Evolutionary conservation across 2,113 vertebrate species (phyloP), one percentile per base, ranked within the genome.

Genomic region (Felis catus): DNA sequence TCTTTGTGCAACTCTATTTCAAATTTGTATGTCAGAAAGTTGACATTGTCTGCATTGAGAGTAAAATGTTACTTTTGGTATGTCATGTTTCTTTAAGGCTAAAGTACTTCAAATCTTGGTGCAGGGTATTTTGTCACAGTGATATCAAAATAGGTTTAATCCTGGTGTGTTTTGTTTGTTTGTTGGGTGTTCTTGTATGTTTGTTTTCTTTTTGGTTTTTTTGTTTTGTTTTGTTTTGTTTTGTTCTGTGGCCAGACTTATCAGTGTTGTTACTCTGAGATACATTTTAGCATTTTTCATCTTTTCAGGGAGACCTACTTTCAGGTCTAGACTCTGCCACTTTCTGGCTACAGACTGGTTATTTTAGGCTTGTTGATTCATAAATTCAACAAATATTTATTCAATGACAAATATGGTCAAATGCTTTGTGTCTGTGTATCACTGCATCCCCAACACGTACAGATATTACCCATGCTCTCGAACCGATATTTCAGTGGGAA

Each of bases 41-140:
- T 85, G 58, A 89, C 74, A 85, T 7, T 96, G 84, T 94, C 87
- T 96, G 80, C 90, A 84, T 0, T 33, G 33, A 48, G 33, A 88
- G 31, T 70, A 78, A 96, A 96, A 71, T 87, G 39, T n/a, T 27
- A 93, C 41, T 71, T 98, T 70, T 61, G 55, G 39, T 31, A 12
- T 73, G 39, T 4, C 36, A 18, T 73, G n/a, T 84, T 90, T 96
- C 94, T 93, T 93, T 93, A 92, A 96, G 41, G n/a, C 48, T 53
- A 70, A 95, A 96, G 68, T 55, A 81, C 92, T 92, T 92, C 31
- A 94, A 95, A 81, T 66, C 41, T 78, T 45, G 7, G 27, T 70
- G 11, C 8, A 33, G 45, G 7, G 25, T 39, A 9, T 65, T 86
- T 86, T 92, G 29, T 92, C 23, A 96, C 61, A 82, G 23, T 89